Conservation (phyloP, 1,140 invertebrate species). For the Neocloeon triangulifer region DNA sequence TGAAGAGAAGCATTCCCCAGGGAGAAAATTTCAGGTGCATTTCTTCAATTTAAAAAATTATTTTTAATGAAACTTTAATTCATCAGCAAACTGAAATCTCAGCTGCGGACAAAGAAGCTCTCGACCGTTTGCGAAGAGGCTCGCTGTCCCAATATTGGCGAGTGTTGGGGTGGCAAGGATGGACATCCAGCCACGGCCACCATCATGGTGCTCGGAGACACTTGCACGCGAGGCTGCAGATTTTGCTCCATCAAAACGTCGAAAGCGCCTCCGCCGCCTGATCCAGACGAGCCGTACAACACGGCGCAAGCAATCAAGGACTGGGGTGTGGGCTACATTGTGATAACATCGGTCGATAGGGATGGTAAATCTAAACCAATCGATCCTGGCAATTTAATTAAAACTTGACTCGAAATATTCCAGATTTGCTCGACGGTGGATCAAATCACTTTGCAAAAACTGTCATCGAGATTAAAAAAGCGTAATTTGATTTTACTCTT, state of each 20-base stretch:
- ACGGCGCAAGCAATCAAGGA: constrained; percentile 78
- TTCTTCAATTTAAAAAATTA: too few relatives aligned
- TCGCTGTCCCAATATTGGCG: constrained; percentile 95
- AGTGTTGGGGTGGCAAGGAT: constrained; percentile 94
- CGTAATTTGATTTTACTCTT: constrained; percentile 21
- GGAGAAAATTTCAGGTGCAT: constrained; percentile 29
- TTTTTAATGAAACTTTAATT: constrained; percentile 47
- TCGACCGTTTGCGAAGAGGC: constrained; percentile 99
- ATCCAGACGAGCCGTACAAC: constrained; percentile 77
- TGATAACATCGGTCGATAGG: constrained; percentile 93
- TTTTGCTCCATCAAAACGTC: constrained; percentile 99
- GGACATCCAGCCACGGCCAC: constrained; percentile 72
- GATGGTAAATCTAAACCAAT: constrained; percentile 44
- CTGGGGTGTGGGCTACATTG: constrained; percentile 95
- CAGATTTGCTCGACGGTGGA: constrained; percentile 78
- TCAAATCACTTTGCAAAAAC: constrained; percentile 79
- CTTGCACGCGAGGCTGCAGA: constrained; percentile 76
- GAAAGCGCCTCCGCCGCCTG: constrained; percentile 66
- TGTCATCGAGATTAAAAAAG: constrained; percentile 50
- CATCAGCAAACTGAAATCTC: constrained; percentile 71
- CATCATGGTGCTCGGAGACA: constrained; percentile 85
- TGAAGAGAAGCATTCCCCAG: constrained; percentile 86
- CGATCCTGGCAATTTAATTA: too few relatives aligned
- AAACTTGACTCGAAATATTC: constrained; percentile 7
- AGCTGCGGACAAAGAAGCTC: constrained; percentile 69